Evolutionary conservation across 1,140 invertebrate genomes (phyloP), one percentile per base, ranked within the genome.

Genomic region (Anastrepha ludens): DNA sequence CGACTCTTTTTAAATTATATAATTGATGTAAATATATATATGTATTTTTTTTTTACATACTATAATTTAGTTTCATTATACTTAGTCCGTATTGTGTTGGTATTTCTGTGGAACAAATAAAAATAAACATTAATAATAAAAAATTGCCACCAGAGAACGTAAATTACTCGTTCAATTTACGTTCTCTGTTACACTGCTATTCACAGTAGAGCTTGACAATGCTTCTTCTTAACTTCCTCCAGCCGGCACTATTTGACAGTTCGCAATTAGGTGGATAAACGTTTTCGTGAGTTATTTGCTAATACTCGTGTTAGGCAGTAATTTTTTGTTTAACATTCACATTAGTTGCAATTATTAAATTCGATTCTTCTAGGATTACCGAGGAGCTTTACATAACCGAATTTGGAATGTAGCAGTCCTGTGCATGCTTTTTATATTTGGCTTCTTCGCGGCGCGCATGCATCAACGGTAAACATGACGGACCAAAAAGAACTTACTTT

Each of bases 191-290:
- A 29, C 29, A 29, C 29, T 29, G 1, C 67, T 41, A 41, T 74
- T 74, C 67, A 47, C 67, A 74, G 41, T 74, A n/a, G 15, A 17
- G 17, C 15, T 41, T 74, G 67, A 15, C 13, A 74, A 74, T 44
- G 39, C 67, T 74, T 74, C 67, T 74, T 44, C 8, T 44, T 44
- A 44, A 41, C 67, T 74, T 74, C 67, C 44, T 74, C 41, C 44
- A 74, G 6, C 67, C 67, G 67, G 67, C 67, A 74, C 15, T 15
- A 41, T 74, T 74, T 74, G 67, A 74, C 67, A 74, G 44, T 74
- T 74, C 39, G 2, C 44, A 74, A 74, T 3, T 44, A 44, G 44
- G 67, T 74, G 67, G 41, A 17, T 41, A 81, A 81, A 81, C 74
- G 74, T 81, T 81, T 81, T 55, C n/a, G 3, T 20, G 17, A 9